These are phyloP conservation scores for Muschampia plurimacula DNA, from an alignment of 2,888 invertebrate species.

Conservation along the genomic window DNA sequence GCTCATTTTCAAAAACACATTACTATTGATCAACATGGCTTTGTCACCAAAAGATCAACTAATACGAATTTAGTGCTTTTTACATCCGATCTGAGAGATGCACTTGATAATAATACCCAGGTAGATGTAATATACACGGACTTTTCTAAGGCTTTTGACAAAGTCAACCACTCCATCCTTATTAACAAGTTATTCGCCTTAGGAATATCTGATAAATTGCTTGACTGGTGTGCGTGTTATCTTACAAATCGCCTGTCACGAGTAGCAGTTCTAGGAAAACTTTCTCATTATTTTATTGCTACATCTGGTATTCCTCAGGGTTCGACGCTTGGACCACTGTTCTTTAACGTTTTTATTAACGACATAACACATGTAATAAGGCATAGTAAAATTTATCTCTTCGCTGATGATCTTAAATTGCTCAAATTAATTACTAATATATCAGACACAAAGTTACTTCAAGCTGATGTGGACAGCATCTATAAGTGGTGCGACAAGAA, in stretches of 20 bases:
- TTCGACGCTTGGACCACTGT: background rate
- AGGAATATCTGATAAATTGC: slow-evolving; percentile 1
- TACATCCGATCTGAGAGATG: slow-evolving; percentile 13
- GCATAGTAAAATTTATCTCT: background rate
- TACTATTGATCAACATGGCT: slow-evolving; percentile 4
- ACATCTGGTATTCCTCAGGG: slow-evolving; percentile 16
- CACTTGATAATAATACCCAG: slow-evolving; percentile 13
- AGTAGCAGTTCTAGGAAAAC: background rate
- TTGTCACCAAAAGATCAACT: slow-evolving; percentile 5
- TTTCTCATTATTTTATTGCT: background rate
- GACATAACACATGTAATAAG: slow-evolving; percentile 9
- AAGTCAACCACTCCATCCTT: background rate
- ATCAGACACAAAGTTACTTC: slow-evolving; percentile 28
- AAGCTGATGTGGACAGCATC: slow-evolving; percentile 42
- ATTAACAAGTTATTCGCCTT: slow-evolving; percentile 11
- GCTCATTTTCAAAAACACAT: slow-evolving; percentile 9
- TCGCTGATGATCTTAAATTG: background rate
- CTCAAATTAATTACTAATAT: background rate
- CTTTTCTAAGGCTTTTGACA: slow-evolving; percentile 7
- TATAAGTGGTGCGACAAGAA: slow-evolving; percentile 38
- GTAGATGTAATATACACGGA: slow-evolving; percentile 6
- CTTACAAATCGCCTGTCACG: background rate
- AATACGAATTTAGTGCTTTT: slow-evolving; percentile 20
- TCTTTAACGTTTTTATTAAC: slow-evolving; percentile 22
- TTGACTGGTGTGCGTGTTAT: slow-evolving; percentile 17